Conservation (phyloP, 1,140 invertebrate species). For the Sitodiplosis mosellana region DNA sequence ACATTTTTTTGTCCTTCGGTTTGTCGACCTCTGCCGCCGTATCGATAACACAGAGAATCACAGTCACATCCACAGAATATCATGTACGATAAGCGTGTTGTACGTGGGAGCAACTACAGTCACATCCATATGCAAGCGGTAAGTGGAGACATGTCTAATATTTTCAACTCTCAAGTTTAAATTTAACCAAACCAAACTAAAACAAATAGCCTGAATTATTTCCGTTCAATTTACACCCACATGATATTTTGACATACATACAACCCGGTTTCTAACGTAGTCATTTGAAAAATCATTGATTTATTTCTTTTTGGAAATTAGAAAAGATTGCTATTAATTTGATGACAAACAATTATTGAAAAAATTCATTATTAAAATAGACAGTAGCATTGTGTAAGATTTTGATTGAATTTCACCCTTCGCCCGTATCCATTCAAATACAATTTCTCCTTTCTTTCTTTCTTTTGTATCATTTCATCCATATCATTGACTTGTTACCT, state of each 20-base stretch:
- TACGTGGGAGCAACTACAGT: slow-evolving; percentile 58
- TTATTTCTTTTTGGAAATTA: too few species aligned
- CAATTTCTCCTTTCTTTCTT: neutral
- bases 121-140: slow-evolving; percentile 36
- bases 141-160: slow-evolving; percentile 16
- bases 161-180: too few species aligned
- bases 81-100: slow-evolving; percentile 69
- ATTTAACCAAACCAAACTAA: too few species aligned
- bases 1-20: too few species aligned
- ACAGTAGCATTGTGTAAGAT: too few species aligned
- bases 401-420: neutral
- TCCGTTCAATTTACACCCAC: neutral
- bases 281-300: neutral
- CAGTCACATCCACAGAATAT: slow-evolving; percentile 36
- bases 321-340: too few species aligned
- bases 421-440: neutral
- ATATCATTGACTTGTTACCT: neutral
- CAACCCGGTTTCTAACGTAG: neutral
- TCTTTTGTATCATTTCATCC: neutral
- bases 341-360: too few species aligned
- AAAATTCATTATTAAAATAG: too few species aligned
- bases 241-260: neutral
- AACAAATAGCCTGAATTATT: too few species aligned
- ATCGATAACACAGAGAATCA: too few species aligned
- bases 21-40: too few species aligned